Evolutionary conservation across 1,140 invertebrate species (phyloP).

Genomic region (Hylaeus volcanicus): DNA sequence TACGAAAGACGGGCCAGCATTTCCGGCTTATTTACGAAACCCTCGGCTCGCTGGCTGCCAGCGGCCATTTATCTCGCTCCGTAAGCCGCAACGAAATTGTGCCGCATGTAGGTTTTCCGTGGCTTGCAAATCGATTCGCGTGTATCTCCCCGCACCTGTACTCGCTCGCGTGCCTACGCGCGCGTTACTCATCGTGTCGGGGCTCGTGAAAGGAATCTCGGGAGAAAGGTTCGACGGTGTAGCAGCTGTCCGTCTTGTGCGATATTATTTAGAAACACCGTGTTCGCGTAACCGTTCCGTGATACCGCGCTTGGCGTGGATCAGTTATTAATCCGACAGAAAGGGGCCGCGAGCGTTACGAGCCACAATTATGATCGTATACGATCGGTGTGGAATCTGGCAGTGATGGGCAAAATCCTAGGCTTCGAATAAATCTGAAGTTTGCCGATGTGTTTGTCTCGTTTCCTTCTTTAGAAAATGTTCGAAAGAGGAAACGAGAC

Average conservation of each 20-base stretch:
- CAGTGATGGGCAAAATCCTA: too few relatives aligned
- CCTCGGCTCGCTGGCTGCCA: conserved; percentile 25
- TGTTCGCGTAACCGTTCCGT: conserved; percentile 3
- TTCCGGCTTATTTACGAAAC: conserved; percentile 57
- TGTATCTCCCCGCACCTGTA: conserved; percentile 40
- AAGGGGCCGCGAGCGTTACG: too few relatives aligned
- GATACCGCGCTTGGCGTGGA: not conserved
- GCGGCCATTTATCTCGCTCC: conserved; percentile 26
- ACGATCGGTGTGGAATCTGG: too few relatives aligned
- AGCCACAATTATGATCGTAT: too few relatives aligned
- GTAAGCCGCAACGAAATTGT: conserved; percentile 38
- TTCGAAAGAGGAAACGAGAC: too few relatives aligned
- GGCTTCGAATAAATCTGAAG: too few relatives aligned
- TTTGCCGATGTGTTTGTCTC: too few relatives aligned
- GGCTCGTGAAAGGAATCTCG: conserved; percentile 31
- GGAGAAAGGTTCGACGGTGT: conserved; percentile 42
- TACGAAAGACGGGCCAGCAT: conserved; percentile 22
- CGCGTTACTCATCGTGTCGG: not conserved
- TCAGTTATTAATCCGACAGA: too few relatives aligned
- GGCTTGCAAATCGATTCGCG: conserved; percentile 44
- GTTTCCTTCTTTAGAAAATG: too few relatives aligned
- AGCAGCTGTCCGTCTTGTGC: not conserved
- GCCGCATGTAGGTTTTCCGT: conserved; percentile 24
- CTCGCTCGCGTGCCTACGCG: not conserved
- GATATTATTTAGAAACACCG: not conserved